Base-by-base conservation (phyloP, 35 echinoderm and acorn worm genomes). In the Eucidaris tribuloides region DNA sequence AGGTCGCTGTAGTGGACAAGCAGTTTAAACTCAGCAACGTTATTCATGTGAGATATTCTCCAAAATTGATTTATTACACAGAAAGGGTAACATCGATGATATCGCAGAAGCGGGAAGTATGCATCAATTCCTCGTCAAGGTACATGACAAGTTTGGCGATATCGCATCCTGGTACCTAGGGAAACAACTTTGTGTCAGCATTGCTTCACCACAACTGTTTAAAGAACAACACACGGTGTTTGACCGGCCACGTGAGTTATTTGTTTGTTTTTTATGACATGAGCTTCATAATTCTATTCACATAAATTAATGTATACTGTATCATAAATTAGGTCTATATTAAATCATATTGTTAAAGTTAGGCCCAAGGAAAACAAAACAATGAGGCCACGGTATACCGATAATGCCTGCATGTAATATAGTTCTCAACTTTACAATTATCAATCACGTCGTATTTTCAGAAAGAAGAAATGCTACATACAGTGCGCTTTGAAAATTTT, bases 161-260 rank as follows among this genome's bases (percentile, higher is more conserved):
- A 97, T 97, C 6, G 94, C 83, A 9, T 97, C 94, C 2, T 92
- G 92, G 33, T 97, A 82, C 49, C 86, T 77, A 22, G 84, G 84
- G 32, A 6, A 63, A 27, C 68, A 85, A 71, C 85, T 83, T 24
- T 79, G 62, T 55, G 94, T 93, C 14, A 93, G 90, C 59, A 79
- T 97, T 3, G 86, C 86, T 5, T 89, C 85, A 4, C 85, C 90
- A 29, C 90, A 97, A 49, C 82, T 97, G 2, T 86, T 88, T 54
- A 86, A 72, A 43, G 86, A 92, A 54, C 83, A 93, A n/a, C 65
- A 70, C n/a, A 81, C 78, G 42, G 59, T 86, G 2, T 97, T 93
- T 83, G 90, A 97, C 76, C 84, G 90, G 79, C 94, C 94, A 62
- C 62, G 94, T 97, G 83, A 97, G 85, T 85, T 25, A 52, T 5